A percentile compares a stretch with the other conserved stretches of the same genome.
Conservation (phyloP, 2,797 vertebrate species). For the Crenichthys baileyi region DNA sequence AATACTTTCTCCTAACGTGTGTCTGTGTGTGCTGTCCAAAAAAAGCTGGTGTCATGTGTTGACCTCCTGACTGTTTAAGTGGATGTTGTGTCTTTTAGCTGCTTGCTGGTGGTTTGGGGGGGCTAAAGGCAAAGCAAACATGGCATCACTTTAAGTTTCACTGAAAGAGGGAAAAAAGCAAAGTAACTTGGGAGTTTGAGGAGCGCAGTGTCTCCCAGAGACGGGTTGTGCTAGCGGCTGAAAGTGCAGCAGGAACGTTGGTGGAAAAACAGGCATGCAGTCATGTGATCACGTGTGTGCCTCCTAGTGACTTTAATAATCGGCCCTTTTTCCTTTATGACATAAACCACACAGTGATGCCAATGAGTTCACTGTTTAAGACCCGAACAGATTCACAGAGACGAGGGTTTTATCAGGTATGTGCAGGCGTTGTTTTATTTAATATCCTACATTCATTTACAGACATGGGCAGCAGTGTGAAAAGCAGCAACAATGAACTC, state of each 20-base stretch:
- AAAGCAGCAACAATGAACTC: too few relatives aligned
- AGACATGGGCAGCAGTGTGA: too few relatives aligned
- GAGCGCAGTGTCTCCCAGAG: slow-evolving; percentile 34
- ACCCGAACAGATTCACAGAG: too few relatives aligned
- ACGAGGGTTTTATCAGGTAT: not conserved
- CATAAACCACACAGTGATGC: too few relatives aligned
- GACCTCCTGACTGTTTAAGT: slow-evolving; percentile 56
- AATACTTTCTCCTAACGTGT: slow-evolving; percentile 16
- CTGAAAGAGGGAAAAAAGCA: slow-evolving; percentile 12
- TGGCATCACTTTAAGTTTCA: slow-evolving; percentile 24
- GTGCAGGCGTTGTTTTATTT: not conserved
- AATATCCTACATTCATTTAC: not conserved
- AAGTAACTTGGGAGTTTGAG: slow-evolving; percentile 34
- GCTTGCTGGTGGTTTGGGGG: slow-evolving; percentile 37
- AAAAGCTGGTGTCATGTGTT: slow-evolving; percentile 47
- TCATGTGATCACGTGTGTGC: slow-evolving; percentile 9
- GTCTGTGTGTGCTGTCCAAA: slow-evolving; percentile 4
- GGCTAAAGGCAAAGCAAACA: slow-evolving; percentile 5
- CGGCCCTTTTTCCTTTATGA: not conserved
- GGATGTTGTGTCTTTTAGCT: slow-evolving; percentile 23
- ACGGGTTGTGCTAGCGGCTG: slow-evolving; percentile 41
- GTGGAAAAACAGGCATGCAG: slow-evolving; percentile 10
- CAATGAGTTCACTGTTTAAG: too few relatives aligned
- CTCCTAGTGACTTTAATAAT: not conserved
- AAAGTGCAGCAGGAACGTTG: slow-evolving; percentile 38